A percentile compares a stretch with the other conserved stretches of the same genome.
Conservation (phyloP, 2,888 invertebrate genomes). For the Phortica magna region DNA sequence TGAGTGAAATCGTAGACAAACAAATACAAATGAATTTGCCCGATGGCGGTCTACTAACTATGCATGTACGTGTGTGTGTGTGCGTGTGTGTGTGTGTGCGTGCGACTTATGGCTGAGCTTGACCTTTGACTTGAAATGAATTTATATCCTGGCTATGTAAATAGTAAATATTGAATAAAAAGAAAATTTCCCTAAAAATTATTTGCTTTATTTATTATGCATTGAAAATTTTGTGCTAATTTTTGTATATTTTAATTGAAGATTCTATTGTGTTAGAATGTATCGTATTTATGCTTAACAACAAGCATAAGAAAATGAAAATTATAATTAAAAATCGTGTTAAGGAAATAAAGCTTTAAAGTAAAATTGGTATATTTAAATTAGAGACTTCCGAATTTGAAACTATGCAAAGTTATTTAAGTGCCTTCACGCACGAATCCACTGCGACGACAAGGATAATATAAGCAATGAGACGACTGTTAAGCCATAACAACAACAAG, state of each 20-base stretch:
- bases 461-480: not conserved
- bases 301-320: conserved; percentile 12
- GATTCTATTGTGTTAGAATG: not conserved
- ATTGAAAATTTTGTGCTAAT: conserved; percentile 32
- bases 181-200: conserved; percentile 42
- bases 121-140: conserved; percentile 24
- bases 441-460: not conserved
- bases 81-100: not conserved
- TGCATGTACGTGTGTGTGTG: conserved; percentile 23
- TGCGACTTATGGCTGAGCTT: conserved; percentile 2
- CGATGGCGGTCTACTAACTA: conserved; percentile 53
- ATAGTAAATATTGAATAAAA: conserved; percentile 48
- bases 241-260: not conserved
- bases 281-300: not conserved
- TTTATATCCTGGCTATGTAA: conserved; percentile 50
- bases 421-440: conserved; percentile 19
- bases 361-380: conserved; percentile 53
- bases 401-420: conserved; percentile 13
- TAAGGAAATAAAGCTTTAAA: conserved; percentile 70
- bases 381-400: not conserved
- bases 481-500: conserved; percentile 1
- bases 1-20: not conserved
- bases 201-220: conserved; percentile 69
- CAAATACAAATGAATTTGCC: conserved; percentile 17
- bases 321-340: conserved; percentile 63